Percentiles rank a stretch among this genome's conserved stretches.
Conservation (phyloP, 2,797 vertebrate genomes). For the Ammospiza maritima region DNA sequence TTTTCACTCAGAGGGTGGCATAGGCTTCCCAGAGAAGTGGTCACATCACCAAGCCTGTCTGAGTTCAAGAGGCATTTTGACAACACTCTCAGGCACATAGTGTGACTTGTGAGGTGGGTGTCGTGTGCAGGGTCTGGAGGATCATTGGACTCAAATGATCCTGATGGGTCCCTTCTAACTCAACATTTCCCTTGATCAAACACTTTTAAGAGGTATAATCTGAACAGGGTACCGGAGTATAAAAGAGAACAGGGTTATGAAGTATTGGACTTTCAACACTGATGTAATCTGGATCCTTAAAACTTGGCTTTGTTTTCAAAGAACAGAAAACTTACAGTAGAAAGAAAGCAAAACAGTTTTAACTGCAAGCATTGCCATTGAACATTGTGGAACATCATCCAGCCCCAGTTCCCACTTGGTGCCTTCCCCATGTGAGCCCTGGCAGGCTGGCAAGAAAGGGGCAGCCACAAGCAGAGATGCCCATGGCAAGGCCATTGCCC, state of each 20-base stretch:
- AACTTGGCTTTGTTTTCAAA: not conserved
- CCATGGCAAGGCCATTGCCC: fast-evolving
- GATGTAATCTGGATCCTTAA: not conserved
- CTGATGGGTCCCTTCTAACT: not conserved
- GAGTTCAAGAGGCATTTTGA: not conserved
- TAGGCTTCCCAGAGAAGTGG: not conserved
- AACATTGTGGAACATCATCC: fast-evolving
- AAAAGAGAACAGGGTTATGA: not conserved
- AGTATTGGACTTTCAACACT: not conserved
- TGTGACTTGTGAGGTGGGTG: not conserved
- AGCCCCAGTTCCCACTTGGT: not conserved
- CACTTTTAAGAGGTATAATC: not conserved
- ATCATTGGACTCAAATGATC: not conserved
- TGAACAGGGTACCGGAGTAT: not conserved
- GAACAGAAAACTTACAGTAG: not conserved
- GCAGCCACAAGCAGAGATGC: not conserved
- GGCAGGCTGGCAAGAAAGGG: not conserved
- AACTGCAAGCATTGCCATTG: not conserved
- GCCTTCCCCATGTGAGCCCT: fast-evolving
- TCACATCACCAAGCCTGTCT: not conserved
- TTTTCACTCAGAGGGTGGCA: not conserved
- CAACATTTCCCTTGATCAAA: not conserved
- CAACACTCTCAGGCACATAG: not conserved
- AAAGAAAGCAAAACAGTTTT: not conserved
- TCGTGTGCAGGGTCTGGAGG: not conserved